A percentile compares a stretch with the other conserved stretches of the same genome.
Conservation (phyloP, 2,113 vertebrate species). For the Salvelinus namaycush region DNA sequence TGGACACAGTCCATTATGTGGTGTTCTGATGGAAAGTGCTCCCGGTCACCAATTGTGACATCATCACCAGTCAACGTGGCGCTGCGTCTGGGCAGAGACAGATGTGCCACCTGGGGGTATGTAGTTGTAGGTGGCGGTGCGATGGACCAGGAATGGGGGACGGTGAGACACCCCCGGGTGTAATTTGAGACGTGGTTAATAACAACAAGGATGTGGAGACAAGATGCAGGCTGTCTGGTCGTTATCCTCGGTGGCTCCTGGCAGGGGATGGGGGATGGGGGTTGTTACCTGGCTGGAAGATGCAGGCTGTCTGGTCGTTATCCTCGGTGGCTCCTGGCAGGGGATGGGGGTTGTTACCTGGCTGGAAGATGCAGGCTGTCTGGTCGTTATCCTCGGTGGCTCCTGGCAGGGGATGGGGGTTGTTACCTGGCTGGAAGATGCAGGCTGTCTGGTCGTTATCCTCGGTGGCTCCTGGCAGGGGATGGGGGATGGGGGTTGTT, state of each 20-base stretch:
- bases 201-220: conserved; percentile 21
- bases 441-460: conserved; percentile 37
- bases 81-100: conserved; percentile 3
- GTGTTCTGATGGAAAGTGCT: conserved; percentile 11
- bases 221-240: conserved; percentile 30
- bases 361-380: conserved; percentile 25
- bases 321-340: neutral
- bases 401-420: conserved; percentile 10
- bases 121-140: neutral
- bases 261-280: neutral
- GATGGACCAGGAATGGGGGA: too few relatives aligned
- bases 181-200: conserved; percentile 32
- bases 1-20: conserved; percentile 18
- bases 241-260: conserved; percentile 13
- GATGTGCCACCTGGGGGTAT: conserved; percentile 20
- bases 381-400: conserved; percentile 28
- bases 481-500: conserved; percentile 20
- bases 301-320: conserved; percentile 35
- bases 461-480: too few relatives aligned
- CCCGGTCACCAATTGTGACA: conserved; percentile 6
- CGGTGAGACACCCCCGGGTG: conserved; percentile 1
- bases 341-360: conserved; percentile 9
- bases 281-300: too few relatives aligned
- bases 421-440: neutral
- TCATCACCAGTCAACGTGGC: neutral